These are phyloP conservation scores for Oreotragus oreotragus DNA, from an alignment of 2,113 vertebrate species.

Conservation along the genomic window DNA sequence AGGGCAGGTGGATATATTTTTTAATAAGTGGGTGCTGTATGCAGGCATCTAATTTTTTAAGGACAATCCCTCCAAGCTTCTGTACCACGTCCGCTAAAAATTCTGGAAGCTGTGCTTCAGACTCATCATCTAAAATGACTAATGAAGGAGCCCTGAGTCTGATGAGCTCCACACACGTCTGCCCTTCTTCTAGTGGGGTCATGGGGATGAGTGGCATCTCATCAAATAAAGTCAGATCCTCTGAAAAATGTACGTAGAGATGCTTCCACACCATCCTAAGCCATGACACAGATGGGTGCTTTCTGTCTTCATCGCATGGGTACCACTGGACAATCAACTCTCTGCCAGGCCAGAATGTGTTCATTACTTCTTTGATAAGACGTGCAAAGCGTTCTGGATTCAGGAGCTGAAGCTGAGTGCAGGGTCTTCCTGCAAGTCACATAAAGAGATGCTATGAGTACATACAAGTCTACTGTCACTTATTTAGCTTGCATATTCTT, in stretches of 20 bases:
- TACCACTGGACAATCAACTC: conserved; percentile 93
- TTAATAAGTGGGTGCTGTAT: conserved; percentile 95
- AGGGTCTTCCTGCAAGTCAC: conserved; percentile 90
- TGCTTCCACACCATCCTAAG: conserved; percentile 96
- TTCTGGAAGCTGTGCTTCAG: conserved; percentile 87
- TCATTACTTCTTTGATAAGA: conserved; percentile 94
- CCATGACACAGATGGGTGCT: conserved; percentile 92
- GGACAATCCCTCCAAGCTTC: conserved; percentile 91
- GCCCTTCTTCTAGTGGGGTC: conserved; percentile 83
- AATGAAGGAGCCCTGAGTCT: conserved; percentile 92
- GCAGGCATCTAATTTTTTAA: conserved; percentile 90
- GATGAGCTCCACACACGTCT: conserved; percentile 85
- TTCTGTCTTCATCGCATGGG: conserved; percentile 87
- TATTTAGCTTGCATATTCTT: neutral
- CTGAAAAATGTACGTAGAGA: conserved; percentile 95
- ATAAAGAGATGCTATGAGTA: conserved; percentile 48
- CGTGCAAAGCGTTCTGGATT: conserved; percentile 94
- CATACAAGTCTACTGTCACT: neutral
- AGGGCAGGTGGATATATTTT: conserved; percentile 91
- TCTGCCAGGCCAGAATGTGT: conserved; percentile 88
- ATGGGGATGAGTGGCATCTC: conserved; percentile 97
- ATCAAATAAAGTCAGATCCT: conserved; percentile 93
- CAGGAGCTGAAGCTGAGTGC: conserved; percentile 94
- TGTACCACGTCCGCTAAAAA: conserved; percentile 88
- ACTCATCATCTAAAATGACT: conserved; percentile 89